Conservation (phyloP, 2,113 vertebrate genomes). For the Herpailurus yagouaroundi region DNA sequence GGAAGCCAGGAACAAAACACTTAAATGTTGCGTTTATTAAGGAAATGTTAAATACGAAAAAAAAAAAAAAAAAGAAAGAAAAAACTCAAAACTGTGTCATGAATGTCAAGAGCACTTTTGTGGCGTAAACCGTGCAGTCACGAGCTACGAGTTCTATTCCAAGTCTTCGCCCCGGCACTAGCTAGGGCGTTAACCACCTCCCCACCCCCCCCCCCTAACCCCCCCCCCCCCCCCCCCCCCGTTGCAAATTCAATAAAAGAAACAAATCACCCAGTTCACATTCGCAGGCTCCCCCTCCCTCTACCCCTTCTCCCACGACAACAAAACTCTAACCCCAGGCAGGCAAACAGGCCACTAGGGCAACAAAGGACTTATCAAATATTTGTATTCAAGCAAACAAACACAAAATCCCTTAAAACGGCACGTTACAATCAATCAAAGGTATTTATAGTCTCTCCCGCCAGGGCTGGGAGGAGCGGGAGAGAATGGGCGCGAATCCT, state of each 20-base stretch:
- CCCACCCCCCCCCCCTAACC: neutral
- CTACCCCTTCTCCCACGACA: constrained; percentile 48
- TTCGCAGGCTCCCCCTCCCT: constrained; percentile 48
- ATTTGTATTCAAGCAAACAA: constrained; percentile 69
- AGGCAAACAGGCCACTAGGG: constrained; percentile 66
- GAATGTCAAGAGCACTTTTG: constrained; percentile 78
- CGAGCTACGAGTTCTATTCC: constrained; percentile 56
- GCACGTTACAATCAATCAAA: constrained; percentile 51
- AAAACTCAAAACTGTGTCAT: constrained; percentile 77
- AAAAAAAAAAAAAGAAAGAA: neutral
- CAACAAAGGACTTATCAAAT: constrained; percentile 63
- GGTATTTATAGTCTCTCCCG: neutral
- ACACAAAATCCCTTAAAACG: constrained; percentile 66
- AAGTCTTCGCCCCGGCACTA: neutral
- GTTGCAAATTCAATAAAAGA: constrained; percentile 42
- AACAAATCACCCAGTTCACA: constrained; percentile 56
- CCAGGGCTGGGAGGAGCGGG: neutral
- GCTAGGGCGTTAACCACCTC: neutral
- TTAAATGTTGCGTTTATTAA: constrained; percentile 62
- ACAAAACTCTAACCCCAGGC: constrained; percentile 61
- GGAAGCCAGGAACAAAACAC: constrained; percentile 36
- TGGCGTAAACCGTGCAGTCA: constrained; percentile 70
- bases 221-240: neutral
- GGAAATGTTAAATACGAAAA: constrained; percentile 69
- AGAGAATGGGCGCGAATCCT: neutral